Conservation (phyloP, 2,888 invertebrate genomes). For the Schizaphis graminum region DNA sequence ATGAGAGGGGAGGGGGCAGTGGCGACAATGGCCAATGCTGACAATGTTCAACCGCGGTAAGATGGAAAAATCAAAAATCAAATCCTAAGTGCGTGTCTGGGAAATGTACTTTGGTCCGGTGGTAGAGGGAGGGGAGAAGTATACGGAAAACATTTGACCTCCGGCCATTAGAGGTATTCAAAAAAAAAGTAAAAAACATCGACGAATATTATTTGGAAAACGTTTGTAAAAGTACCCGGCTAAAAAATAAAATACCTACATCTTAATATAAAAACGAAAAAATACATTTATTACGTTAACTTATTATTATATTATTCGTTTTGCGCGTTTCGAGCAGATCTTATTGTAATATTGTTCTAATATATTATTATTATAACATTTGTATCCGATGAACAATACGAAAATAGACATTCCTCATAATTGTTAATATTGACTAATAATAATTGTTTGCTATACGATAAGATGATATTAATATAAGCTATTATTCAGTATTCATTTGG, state of each 20-base stretch:
- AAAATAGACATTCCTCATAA: not conserved
- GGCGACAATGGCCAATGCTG: conserved; percentile 43
- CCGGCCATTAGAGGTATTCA: not conserved
- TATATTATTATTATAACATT: not conserved
- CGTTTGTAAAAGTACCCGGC: not conserved
- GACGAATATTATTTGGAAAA: not conserved
- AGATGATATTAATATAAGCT: not conserved
- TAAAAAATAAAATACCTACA: not conserved
- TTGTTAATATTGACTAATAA: conserved; percentile 8
- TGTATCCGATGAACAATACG: not conserved
- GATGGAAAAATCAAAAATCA: not conserved
- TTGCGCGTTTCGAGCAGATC: not conserved
- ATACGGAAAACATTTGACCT: not conserved
- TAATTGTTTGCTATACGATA: not conserved
- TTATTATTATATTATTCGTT: not conserved
- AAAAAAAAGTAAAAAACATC: not conserved
- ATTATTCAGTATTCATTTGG: not conserved
- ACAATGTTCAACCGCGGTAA: not conserved
- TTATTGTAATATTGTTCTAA: not conserved
- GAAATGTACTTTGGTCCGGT: not conserved
- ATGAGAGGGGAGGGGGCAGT: not conserved
- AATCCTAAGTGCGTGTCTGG: not conserved
- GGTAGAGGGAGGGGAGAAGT: not conserved
- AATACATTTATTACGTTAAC: not conserved
- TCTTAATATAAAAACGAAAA: not conserved